phyloP scores from a whole-genome alignment of 2,113 vertebrate species.

The Casuarius casuarius region DNA sequence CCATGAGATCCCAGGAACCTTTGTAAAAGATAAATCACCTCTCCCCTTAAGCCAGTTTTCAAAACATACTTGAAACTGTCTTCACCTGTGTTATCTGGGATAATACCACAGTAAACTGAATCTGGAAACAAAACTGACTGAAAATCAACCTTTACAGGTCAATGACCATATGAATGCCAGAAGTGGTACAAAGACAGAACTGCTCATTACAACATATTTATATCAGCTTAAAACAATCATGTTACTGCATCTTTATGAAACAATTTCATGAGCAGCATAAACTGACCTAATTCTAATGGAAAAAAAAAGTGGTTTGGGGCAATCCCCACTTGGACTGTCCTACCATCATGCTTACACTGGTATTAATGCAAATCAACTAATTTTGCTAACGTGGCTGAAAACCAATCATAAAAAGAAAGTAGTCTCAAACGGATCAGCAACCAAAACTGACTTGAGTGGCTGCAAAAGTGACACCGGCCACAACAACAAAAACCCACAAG shows the following conservation, averaged over 20 bases:
- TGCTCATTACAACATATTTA: accelerated
- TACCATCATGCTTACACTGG: not conserved
- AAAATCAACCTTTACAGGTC: not conserved
- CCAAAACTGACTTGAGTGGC: not conserved
- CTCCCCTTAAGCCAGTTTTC: not conserved
- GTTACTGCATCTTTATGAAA: not conserved
- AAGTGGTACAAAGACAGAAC: not conserved
- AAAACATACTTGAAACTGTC: not conserved
- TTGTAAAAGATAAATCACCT: not conserved
- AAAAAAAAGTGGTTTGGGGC: not conserved
- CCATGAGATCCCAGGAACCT: not conserved
- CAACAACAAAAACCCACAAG: not conserved
- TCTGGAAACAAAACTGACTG: not conserved
- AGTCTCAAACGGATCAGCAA: not conserved
- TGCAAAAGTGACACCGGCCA: not conserved
- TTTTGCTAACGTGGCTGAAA: not conserved
- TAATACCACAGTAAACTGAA: not conserved
- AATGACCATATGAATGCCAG: not conserved
- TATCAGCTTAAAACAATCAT: not conserved
- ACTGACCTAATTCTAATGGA: not conserved
- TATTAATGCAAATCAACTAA: not conserved
- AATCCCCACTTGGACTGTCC: not conserved
- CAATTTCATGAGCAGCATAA: not conserved
- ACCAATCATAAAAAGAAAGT: not conserved
- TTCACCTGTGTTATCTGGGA: not conserved